A percentile compares a stretch with the other conserved stretches of the same genome.
Evolutionary conservation across 2,888 invertebrate genomes (phyloP).

Genomic region (Xestia xanthographa): DNA sequence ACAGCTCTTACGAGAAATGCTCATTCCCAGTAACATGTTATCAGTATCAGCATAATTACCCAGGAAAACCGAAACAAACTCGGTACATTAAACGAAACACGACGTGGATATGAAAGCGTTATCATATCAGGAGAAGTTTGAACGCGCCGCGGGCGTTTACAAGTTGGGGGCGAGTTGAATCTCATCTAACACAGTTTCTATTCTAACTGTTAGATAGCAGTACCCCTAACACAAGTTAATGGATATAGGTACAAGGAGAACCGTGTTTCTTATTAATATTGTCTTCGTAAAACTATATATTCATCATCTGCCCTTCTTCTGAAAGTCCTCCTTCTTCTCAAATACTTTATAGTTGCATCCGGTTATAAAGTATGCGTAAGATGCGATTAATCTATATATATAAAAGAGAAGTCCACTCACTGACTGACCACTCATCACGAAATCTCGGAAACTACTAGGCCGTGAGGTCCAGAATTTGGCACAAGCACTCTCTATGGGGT

Average conservation of each 20-base stretch:
- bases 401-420: too few relatives aligned
- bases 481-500: too few relatives aligned
- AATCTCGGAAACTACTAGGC: too few relatives aligned
- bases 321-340: too few relatives aligned
- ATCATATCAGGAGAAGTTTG: constrained; percentile 75
- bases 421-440: too few relatives aligned
- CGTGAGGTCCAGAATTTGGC: too few relatives aligned
- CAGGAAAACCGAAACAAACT: constrained; percentile 68
- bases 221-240: constrained; percentile 64
- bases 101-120: constrained; percentile 76
- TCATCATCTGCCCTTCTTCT: not conserved
- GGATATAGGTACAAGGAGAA: constrained; percentile 31
- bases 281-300: not conserved
- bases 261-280: not conserved
- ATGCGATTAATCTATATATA: too few relatives aligned
- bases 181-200: constrained; percentile 77
- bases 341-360: too few relatives aligned
- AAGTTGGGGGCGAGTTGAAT: constrained; percentile 75
- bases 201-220: constrained; percentile 69
- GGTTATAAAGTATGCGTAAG: too few relatives aligned
- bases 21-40: constrained; percentile 15
- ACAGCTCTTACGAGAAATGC: constrained; percentile 6
- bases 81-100: constrained; percentile 71
- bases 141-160: constrained; percentile 71
- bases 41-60: constrained; percentile 48